Evolutionary conservation across 2,797 vertebrate species (phyloP), one percentile per base, ranked within the genome.

Genomic region (Anniella stebbinsi): DNA sequence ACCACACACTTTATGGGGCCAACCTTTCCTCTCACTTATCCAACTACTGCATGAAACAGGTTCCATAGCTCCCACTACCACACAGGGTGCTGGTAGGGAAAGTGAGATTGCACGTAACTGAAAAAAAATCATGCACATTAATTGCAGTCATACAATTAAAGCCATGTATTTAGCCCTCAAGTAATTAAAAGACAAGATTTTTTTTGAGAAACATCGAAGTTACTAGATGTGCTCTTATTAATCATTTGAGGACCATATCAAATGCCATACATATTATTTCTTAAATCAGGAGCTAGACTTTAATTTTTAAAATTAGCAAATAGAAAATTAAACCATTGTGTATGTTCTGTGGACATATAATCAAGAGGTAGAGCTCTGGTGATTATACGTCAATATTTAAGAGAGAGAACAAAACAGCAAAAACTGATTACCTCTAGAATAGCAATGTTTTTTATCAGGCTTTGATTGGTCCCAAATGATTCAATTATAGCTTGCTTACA

Each of bases 351-450:
- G 48, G 45, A 6, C 30, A 28, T 63, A 30, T 1, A 38, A 38
- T 48, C 36, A 77, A 72, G 7, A 41, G 36, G 12, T 28, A 76
- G 70, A 57, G 25, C 33, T 80, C 9, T 63, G 28, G 36, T 73
- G 51, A 54, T 23, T 48, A 12, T 36, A 21, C 15, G 21, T 63
- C 23, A 84, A n/a, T 38, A 70, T 41, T 78, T 72, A 23, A 87
- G 28, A 48, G 63, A 48, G 51, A 80, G 81, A 84, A 80, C n/a
- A 76, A 8, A 3, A 87, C 60, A 63, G 38, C 4, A 80, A 51
- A 60, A 89, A 13, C 81, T 89, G 76, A 90, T 92, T 66, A 90
- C 2, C 57, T 73, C 66, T 84, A 83, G 75, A 70, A 93, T 0
- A 94, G 92, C 88, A 86, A 2, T 23, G 33, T 33, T 57, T 60